These are phyloP conservation scores for Columba livia DNA, from an alignment of 2,113 vertebrate species.

Conservation along the genomic window DNA sequence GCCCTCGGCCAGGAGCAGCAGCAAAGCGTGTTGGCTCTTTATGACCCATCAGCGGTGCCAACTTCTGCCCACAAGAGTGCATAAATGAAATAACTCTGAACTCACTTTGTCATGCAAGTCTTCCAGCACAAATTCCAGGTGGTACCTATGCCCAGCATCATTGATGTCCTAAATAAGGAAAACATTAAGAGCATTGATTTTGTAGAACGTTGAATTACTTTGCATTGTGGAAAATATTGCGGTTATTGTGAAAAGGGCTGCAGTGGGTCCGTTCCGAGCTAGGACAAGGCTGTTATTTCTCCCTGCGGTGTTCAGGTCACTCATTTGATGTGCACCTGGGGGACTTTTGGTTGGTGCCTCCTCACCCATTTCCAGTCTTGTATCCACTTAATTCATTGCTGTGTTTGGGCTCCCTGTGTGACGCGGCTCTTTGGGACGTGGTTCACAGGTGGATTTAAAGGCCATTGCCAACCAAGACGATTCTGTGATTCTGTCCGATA, in stretches of 20 bases:
- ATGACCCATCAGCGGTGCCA: background rate
- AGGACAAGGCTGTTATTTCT: background rate
- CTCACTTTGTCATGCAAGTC: constrained; percentile 83
- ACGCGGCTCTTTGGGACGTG: too few relatives aligned
- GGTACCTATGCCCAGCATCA: constrained; percentile 81
- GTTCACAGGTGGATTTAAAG: too few relatives aligned
- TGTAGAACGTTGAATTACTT: background rate
- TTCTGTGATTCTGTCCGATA: too few relatives aligned
- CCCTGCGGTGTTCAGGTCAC: background rate
- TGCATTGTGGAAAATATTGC: background rate
- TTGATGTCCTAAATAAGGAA: constrained; percentile 76
- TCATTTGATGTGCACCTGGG: background rate
- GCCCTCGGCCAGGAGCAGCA: background rate
- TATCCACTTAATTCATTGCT: fast-evolving
- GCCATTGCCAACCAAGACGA: too few relatives aligned
- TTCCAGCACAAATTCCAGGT: constrained; percentile 81
- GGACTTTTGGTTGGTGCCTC: background rate
- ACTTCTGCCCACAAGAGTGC: background rate
- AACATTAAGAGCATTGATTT: background rate
- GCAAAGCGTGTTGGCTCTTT: background rate
- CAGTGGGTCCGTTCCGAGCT: background rate
- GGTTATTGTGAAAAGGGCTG: fast-evolving
- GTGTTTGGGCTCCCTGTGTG: fast-evolving
- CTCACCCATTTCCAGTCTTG: fast-evolving
- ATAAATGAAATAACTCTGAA: background rate